Base-by-base conservation (phyloP, 2,888 invertebrate species). In the Mesochorus sp. region DNA sequence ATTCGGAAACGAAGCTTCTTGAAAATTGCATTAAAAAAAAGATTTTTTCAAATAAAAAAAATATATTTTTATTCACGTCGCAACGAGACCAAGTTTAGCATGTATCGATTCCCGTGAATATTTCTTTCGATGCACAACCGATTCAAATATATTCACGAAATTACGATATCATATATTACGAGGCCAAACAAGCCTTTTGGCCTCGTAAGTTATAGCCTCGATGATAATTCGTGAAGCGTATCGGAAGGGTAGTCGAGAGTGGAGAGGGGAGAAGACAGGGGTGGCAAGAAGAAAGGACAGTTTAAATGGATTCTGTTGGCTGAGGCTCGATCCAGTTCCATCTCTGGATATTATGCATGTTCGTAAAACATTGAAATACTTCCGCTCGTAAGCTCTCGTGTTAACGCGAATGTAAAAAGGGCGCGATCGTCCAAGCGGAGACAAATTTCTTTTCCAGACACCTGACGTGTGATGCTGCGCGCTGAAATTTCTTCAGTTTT, bases 201-300 rank as follows among this genome's bases (percentile, higher is more conserved):
- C 37, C n/a, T 55, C 6, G 8, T 53, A 47, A 14, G 53, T 34
- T 57, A 31, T 14, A 21, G n/a, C 44, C 14, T 24, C 17, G 26
- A 3, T 17, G 19, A 44, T 68, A 57, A 68, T 31, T 42, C 34
- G 8, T 31, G 21, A 10, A 47, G 44, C 12, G 31, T 24, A 31
- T 19, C 21, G 14, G 37, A 44, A 31, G 19, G 17, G 8, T n/a
- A 12, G 12, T 14, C n/a, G 2, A 21, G 49, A 70, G 59, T n/a
- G 14, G 68, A 70, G 47, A 37, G 37, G 26, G 14, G 26, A 42
- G n/a, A n/a, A n/a, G n/a, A n/a, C n/a, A n/a, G n/a, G n/a, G n/a
- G n/a, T n/a, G n/a, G n/a, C n/a, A n/a, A n/a, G n/a, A n/a, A n/a
- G n/a, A n/a, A n/a, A n/a, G n/a, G n/a, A n/a, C n/a, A n/a, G n/a